Conservation (phyloP, 2,888 invertebrate species). For the Tenthredo amoena region DNA sequence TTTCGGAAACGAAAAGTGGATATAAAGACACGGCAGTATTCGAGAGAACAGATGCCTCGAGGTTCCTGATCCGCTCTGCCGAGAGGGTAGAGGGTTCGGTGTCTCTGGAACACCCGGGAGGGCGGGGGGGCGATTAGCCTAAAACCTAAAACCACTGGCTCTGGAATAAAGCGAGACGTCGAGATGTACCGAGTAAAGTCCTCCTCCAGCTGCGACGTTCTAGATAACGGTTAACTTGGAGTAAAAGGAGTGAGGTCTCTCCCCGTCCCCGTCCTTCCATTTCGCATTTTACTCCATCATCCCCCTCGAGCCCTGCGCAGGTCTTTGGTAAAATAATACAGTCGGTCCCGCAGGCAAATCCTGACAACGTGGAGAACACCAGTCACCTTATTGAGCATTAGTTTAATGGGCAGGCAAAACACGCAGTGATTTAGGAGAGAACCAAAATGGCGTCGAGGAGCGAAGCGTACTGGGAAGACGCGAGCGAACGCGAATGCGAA, state of each 20-base stretch:
- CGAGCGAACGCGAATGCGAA: background rate
- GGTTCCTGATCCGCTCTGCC: slow-evolving; percentile 5
- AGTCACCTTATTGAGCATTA: slow-evolving; percentile 61
- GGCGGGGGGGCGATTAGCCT: slow-evolving; percentile 21
- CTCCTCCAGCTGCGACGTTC: slow-evolving; percentile 38
- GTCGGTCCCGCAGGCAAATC: slow-evolving; percentile 18
- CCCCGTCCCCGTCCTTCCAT: background rate
- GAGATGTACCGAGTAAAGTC: slow-evolving; percentile 34
- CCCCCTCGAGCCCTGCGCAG: background rate
- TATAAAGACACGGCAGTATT: background rate
- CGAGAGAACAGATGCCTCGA: background rate
- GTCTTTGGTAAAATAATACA: slow-evolving; percentile 34
- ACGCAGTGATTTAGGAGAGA: slow-evolving; percentile 57
- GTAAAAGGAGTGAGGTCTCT: slow-evolving; percentile 6
- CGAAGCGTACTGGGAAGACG: background rate
- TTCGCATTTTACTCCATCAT: background rate
- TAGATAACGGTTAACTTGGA: slow-evolving; percentile 34
- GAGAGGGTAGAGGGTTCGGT: background rate
- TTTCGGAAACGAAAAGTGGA: background rate
- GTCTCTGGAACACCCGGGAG: background rate
- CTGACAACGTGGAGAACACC: slow-evolving; percentile 52
- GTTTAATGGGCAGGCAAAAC: slow-evolving; percentile 61
- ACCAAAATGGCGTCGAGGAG: slow-evolving; percentile 39
- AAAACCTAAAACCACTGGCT: slow-evolving; percentile 42
- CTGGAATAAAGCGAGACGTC: slow-evolving; percentile 3